Percentiles rank a stretch among this genome's conserved stretches.
These are phyloP conservation scores for Aplysia californica DNA, from an alignment of 1,140 invertebrate species.

Conservation along the genomic window DNA sequence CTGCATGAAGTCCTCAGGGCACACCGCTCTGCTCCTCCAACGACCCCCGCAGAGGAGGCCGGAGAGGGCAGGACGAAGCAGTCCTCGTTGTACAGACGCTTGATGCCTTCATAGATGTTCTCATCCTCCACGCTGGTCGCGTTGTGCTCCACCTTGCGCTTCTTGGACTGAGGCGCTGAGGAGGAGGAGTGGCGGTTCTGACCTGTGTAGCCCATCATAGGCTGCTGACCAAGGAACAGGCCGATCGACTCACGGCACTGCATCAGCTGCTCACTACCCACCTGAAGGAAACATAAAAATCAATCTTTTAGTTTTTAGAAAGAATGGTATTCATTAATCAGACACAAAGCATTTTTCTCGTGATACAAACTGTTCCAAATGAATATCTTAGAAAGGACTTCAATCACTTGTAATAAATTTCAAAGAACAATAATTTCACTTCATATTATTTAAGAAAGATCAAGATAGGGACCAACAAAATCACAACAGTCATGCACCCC, in stretches of 20 bases:
- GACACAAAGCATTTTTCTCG: too few species aligned
- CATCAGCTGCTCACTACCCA: slow-evolving; percentile 56
- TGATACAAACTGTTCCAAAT: too few species aligned
- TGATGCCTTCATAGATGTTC: slow-evolving; percentile 66
- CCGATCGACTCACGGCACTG: slow-evolving; percentile 59
- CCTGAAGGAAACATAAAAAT: too few species aligned
- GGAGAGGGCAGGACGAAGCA: neutral
- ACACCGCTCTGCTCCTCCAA: neutral
- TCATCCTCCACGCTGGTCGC: slow-evolving; percentile 49
- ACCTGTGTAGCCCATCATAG: slow-evolving; percentile 36
- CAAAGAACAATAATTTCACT: too few species aligned
- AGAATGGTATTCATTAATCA: too few species aligned
- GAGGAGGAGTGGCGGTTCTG: slow-evolving; percentile 14
- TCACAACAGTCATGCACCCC: too few species aligned
- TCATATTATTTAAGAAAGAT: too few species aligned
- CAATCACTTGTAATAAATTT: too few species aligned
- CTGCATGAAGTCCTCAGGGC: slow-evolving; percentile 47
- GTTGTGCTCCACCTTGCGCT: slow-evolving; percentile 54
- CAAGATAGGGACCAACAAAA: too few species aligned
- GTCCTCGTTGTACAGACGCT: slow-evolving; percentile 64
- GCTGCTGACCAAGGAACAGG: slow-evolving; percentile 37
- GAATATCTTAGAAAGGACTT: too few species aligned
- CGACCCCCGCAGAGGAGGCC: neutral
- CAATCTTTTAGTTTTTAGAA: too few species aligned
- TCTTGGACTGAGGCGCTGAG: slow-evolving; percentile 45